These are phyloP conservation scores for Chanos chanos DNA, from an alignment of 2,797 vertebrate species.

Conservation along the genomic window DNA sequence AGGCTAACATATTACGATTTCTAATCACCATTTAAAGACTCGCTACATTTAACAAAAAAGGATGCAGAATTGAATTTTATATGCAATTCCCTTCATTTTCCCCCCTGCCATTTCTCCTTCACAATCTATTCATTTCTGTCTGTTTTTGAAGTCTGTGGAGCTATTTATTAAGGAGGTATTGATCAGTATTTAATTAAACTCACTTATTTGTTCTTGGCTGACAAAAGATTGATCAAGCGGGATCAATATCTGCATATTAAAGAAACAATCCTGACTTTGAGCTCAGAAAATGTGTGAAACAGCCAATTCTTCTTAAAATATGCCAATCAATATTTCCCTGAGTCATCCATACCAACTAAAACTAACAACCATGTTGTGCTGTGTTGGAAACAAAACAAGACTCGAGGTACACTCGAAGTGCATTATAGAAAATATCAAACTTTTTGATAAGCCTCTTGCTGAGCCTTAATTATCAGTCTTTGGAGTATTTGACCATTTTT, in stretches of 20 bases:
- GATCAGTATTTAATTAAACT: slow-evolving; percentile 65
- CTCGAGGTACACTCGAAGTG: slow-evolving; percentile 2
- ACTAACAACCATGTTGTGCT: slow-evolving; percentile 15
- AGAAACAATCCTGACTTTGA: slow-evolving; percentile 51
- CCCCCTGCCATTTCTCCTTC: slow-evolving; percentile 21
- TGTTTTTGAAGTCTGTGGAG: slow-evolving; percentile 41
- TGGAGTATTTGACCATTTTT: no score
- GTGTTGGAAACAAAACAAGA: no score
- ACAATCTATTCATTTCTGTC: slow-evolving; percentile 32
- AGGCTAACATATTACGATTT: slow-evolving; percentile 40
- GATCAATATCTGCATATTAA: slow-evolving; percentile 62
- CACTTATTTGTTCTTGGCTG: slow-evolving; percentile 63
- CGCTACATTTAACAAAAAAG: slow-evolving; percentile 41
- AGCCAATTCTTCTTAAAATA: slow-evolving; percentile 46
- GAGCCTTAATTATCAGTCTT: no score
- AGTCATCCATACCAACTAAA: slow-evolving; percentile 23
- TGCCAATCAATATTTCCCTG: slow-evolving; percentile 30
- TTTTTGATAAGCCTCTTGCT: no score
- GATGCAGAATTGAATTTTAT: slow-evolving; percentile 39
- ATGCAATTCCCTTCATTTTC: slow-evolving; percentile 43
- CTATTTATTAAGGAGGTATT: slow-evolving; percentile 56
- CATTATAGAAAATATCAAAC: slow-evolving; percentile 31
- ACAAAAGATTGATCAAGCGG: slow-evolving; percentile 59
- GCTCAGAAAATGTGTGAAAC: slow-evolving; percentile 46
- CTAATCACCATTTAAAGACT: slow-evolving; percentile 49